Base-by-base conservation (phyloP, 2,113 vertebrate genomes). In the Hypanus sabinus region DNA sequence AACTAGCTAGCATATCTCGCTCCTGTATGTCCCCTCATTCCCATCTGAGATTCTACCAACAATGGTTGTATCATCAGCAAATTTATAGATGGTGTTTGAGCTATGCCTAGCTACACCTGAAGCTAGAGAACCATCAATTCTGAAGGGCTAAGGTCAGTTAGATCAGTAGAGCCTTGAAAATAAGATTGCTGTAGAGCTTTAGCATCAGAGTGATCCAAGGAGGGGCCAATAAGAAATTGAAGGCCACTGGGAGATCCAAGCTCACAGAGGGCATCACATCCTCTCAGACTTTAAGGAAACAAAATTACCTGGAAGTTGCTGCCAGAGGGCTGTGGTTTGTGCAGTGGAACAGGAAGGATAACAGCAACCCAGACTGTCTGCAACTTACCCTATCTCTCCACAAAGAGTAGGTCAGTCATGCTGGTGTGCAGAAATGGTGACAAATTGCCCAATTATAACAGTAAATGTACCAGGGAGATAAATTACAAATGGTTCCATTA, bases 381-480 rank as follows among this genome's bases (percentile, higher is more conserved):
- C 11, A 79, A 79, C 12, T 33, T 6, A n/a, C 27, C 55, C 83
- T n/a, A 16, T 16, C 27, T n/a, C 83, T 16, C 12, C 55, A 87
- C 27, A 5, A 30, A n/a, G 55, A 27, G 57, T 55, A 16, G 57
- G 83, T 87, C 55, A 60, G 30, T 62, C 57, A n/a, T 14, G 57
- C 57, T n/a, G 14, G 8, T n/a, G 83, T 87, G 27, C 22, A 30
- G 57, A 94, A 94, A 79, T 38, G 38, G 93, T 94, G 94, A 94
- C 93, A 94, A 94, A 95, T 94, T 71, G 93, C 94, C 94, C 88
- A 94, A 93, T 94, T 94, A 88, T 6, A 62, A 87, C 5, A 12
- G 83, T 30, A n/a, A 62, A 60, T 60, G 55, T 62, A n/a, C 24
- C 27, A 62, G 11, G 60, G 55, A 62, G 57, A 62, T 62, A 87